Conservation (phyloP, 2,113 vertebrate genomes). For the Phylloscopus whistleri region DNA sequence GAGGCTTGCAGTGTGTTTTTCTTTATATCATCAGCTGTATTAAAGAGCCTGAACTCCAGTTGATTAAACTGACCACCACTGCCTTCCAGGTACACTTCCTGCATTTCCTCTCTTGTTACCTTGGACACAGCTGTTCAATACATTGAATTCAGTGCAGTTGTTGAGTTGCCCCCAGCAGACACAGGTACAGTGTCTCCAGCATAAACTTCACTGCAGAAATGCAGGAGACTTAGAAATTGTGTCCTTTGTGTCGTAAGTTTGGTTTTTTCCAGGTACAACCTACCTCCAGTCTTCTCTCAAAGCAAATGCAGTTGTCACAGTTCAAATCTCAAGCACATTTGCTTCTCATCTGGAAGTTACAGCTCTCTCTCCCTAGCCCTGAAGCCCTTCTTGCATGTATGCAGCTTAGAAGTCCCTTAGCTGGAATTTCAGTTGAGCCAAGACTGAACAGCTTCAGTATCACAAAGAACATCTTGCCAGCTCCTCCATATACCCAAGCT, state of each 20-base stretch:
- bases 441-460: not conserved
- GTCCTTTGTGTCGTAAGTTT: not conserved
- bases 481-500: not conserved
- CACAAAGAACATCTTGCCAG: not conserved
- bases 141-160: not conserved
- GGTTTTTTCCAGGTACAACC: not conserved
- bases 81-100: not conserved
- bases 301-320: not conserved
- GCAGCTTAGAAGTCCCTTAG: not conserved
- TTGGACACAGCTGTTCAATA: not conserved
- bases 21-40: not conserved
- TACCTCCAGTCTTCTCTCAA: not conserved
- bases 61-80: not conserved
- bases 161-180: not conserved
- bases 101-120: not conserved
- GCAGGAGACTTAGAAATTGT: not conserved
- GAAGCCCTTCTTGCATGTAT: not conserved
- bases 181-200: not conserved
- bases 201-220: not conserved
- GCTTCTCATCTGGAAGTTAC: not conserved
- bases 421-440: not conserved
- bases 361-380: not conserved
- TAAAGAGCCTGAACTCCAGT: not conserved
- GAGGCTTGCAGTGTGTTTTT: not conserved
- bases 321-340: not conserved